Base-by-base conservation (phyloP, 1,140 invertebrate species). In the Caenorhabditis tropicalis region DNA sequence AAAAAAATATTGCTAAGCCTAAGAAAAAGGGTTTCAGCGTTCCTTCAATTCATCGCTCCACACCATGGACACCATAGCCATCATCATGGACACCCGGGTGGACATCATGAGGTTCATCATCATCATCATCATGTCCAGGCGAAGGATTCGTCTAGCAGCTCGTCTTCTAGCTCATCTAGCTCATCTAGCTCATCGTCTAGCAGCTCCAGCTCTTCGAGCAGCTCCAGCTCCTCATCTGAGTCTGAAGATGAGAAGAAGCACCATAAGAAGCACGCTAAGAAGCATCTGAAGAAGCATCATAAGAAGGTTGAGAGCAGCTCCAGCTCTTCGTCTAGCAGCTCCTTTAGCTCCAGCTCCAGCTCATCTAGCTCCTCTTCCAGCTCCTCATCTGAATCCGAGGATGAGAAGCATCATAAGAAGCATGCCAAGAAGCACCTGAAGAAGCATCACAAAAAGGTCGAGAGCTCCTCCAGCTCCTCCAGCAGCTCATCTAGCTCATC, bases 231-330 rank as follows among this genome's bases (percentile, higher is more conserved):
- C 6, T 33, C 29, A 6, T 60, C 56, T 7, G 53, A 56, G 29
- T 56, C 53, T 27, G 53, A 56, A 56, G 53, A 56, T 24, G 53
- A 56, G 53, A 56, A 56, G 58, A 10, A 65, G 3, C 31, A 65
- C 16, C 58, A 65, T 10, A 65, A 65, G 58, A 65, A 65, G 58
- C 58, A 65, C 58, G 58, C 58, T 31, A 65, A 65, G 58, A 65
- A 65, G 58, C 58, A 65, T 36, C 31, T 65, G 10, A 60, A 60
- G 58, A 60, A 60, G 29, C 58, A 60, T 33, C 58, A 60, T 36
- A 60, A 60, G 58, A 60, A 60, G 58, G 29, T 19, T 1, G 58
- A 60, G 31, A 24, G n/a, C 7, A 33, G 29, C 15, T 56, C 53
- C 2, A 60, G 58, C 58, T 33, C 29, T 31, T 65, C 58, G 0